Conservation (phyloP, 2,113 vertebrate genomes). For the Pteruthius melanotis region DNA sequence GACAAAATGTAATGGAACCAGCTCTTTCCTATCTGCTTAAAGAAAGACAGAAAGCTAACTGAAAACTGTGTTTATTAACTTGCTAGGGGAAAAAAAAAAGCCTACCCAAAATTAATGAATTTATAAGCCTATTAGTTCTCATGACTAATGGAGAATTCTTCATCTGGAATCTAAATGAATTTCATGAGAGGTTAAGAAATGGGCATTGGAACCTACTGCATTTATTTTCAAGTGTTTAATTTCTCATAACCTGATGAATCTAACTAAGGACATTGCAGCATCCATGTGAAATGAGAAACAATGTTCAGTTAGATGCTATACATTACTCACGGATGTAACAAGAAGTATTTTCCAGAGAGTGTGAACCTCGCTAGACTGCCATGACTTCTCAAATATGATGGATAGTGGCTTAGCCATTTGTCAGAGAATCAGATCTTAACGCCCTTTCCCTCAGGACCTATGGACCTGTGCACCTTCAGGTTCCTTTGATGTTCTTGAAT, state of each 20-base stretch:
- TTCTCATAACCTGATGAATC: neutral
- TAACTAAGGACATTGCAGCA: neutral
- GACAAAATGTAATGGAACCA: conserved; percentile 66
- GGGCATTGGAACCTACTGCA: neutral
- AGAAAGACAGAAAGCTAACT: conserved; percentile 17
- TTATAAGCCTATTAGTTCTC: conserved; percentile 23
- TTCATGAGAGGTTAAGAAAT: conserved; percentile 16
- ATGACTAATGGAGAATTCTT: conserved; percentile 2
- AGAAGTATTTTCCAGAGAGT: neutral
- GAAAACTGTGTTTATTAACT: conserved; percentile 12
- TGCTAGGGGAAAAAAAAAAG: neutral
- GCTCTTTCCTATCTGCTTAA: conserved; percentile 31
- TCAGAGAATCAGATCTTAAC: too few species aligned
- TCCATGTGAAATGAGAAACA: neutral
- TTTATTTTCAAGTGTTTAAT: conserved; percentile 10
- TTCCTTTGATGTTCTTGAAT: neutral
- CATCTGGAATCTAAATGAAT: neutral
- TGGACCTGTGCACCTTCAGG: neutral
- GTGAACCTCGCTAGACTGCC: neutral
- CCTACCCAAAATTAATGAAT: conserved; percentile 20
- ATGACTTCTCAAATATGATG: neutral
- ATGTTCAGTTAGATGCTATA: neutral
- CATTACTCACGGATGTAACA: neutral
- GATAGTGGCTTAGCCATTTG: neutral
- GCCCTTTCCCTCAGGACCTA: neutral